Conservation (phyloP, 2,888 invertebrate genomes). For the Pyrrhosoma nymphula region DNA sequence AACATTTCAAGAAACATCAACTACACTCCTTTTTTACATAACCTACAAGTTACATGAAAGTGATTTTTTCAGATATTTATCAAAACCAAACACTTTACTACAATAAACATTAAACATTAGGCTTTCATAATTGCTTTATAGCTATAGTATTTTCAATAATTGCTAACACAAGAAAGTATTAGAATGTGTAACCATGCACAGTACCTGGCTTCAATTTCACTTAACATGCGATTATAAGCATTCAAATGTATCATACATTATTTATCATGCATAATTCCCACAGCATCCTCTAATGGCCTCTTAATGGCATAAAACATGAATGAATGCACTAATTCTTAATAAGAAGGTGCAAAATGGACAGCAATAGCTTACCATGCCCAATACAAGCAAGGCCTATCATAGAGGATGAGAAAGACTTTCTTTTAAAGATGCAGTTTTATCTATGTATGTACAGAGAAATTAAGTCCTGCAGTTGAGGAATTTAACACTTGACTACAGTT, state of each 20-base stretch:
- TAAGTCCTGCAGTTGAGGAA: constrained; percentile 44
- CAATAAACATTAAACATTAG: constrained; percentile 38
- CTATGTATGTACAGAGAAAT: constrained; percentile 53
- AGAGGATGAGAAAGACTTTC: constrained; percentile 49
- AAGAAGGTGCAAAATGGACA: constrained; percentile 25
- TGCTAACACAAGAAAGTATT: background rate
- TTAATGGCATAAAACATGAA: constrained; percentile 53
- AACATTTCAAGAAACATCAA: constrained; percentile 57
- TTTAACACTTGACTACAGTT: constrained; percentile 41
- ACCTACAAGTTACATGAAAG: constrained; percentile 34
- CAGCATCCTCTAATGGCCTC: constrained; percentile 50
- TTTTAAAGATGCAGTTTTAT: constrained; percentile 50
- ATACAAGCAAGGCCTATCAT: constrained; percentile 64
- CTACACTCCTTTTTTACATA: constrained; percentile 19
- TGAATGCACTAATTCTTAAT: constrained; percentile 48
- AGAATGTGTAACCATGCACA: background rate
- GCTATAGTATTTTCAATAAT: background rate
- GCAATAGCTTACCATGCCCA: constrained; percentile 55
- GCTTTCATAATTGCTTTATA: constrained; percentile 23
- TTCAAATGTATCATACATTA: constrained; percentile 17
- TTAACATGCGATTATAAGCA: background rate
- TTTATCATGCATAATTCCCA: constrained; percentile 21
- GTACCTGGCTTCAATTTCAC: background rate
- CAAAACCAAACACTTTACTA: constrained; percentile 32
- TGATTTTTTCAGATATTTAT: constrained; percentile 37